Base-by-base conservation (phyloP, 2,888 invertebrate species). In the Baronia brevicornis region DNA sequence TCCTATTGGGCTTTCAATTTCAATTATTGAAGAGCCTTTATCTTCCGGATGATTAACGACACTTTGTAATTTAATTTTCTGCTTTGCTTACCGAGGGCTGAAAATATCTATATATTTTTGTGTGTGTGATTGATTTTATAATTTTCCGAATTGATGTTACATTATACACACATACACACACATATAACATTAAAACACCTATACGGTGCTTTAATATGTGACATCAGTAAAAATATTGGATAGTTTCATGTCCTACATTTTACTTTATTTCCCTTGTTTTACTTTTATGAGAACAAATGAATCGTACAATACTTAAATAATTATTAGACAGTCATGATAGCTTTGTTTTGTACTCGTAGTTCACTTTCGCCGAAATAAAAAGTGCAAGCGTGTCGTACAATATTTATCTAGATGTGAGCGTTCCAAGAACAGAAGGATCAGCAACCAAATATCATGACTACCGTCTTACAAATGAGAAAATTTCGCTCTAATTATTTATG, bases 401-500 rank as follows among this genome's bases (percentile, higher is more conserved):
- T 58, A 56, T 58, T 64, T 77, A 84, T 82, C 82, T 73, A 60
- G 73, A 82, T 82, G 60, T 57, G 57, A 53, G 61, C 51, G 59
- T 84, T 84, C 84, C 58, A 50, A 75, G 84, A 84, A 84, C 68
- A 66, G 64, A 59, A 63, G 68, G 64, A 64, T 66, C 69, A 62
- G 73, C 75, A 63, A 71, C 80, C 80, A 80, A 84, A 84, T 84
- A 84, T 84, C 84, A 78, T 78, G 82, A 71, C 78, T 78, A 72
- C 75, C 73, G 79, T 77, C 75, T 78, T 82, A 84, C 84, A 84
- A 84, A 84, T 84, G 84, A 82, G 84, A 84, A 84, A 84, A 84
- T 82, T 84, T 84, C 72, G 77, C 80, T 84, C 84, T 84, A 84
- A 84, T 84, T 84, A 84, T 84, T 84, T 84, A 84, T 84, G 84